These are phyloP conservation scores for Diogma glabrata DNA, from an alignment of 2,888 invertebrate species.

Conservation along the genomic window DNA sequence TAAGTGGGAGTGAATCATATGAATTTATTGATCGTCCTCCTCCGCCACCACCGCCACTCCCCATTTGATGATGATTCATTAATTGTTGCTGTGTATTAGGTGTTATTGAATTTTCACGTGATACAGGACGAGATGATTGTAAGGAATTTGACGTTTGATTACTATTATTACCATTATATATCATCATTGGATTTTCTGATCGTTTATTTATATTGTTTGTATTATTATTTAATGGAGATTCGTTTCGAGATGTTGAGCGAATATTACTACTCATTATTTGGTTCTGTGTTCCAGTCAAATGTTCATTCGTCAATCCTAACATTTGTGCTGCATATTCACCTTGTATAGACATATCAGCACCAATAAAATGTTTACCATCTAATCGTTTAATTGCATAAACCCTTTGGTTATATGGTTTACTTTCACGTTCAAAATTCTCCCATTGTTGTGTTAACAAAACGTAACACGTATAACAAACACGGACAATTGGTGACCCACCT, in stretches of 20 bases:
- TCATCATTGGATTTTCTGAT: background rate
- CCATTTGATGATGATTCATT: conserved; percentile 1
- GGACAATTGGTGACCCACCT: conserved; percentile 42
- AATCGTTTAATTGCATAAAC: conserved; percentile 88
- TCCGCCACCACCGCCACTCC: background rate
- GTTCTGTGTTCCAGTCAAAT: conserved; percentile 21
- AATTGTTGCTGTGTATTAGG: conserved; percentile 15
- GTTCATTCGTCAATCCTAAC: conserved; percentile 58
- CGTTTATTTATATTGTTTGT: conserved; percentile 4
- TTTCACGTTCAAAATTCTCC: conserved; percentile 78
- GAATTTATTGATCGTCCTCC: conserved; percentile 15
- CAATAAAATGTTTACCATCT: conserved; percentile 81
- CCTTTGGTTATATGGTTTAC: conserved; percentile 74
- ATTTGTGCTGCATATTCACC: conserved; percentile 89
- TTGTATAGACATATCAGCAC: conserved; percentile 79
- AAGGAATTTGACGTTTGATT: conserved; percentile 15
- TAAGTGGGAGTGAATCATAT: conserved; percentile 26
- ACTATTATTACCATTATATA: conserved; percentile 8
- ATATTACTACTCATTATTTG: conserved; percentile 23
- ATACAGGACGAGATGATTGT: conserved; percentile 26
- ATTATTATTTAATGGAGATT: conserved; percentile 24
- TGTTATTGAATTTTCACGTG: conserved; percentile 17
- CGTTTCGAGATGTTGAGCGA: conserved; percentile 28
- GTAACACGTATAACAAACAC: conserved; percentile 77
- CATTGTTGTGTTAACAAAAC: conserved; percentile 80